Evolutionary conservation across 2,113 vertebrate species (phyloP), one percentile per base, ranked within the genome.

Genomic region (Mesitornis unicolor): DNA sequence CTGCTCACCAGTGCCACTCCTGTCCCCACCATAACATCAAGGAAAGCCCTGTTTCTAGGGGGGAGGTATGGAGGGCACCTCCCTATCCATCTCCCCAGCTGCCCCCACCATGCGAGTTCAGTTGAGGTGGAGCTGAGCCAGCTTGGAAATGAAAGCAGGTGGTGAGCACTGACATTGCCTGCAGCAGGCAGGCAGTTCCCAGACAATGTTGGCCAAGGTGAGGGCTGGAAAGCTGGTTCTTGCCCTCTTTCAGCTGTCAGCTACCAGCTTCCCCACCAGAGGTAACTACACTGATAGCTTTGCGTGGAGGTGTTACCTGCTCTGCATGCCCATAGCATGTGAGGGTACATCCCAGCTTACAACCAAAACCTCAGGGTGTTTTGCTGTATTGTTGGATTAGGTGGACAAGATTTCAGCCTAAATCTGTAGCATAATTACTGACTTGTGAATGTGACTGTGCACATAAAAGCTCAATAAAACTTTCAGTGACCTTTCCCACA

Each of bases 111-210:
- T 21, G 19, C 0, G 0, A 25, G 8, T 13, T 35, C 2, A 16
- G 2, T 13, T 0, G 2, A 70, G 35, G 9, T 20, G 28, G 25
- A 81, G 31, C 25, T 1, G 14, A 69, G 36, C 11, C 4, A 1
- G 31, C 1, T 4, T 0, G 0, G 50, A 35, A 24, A 28, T 0
- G 2, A 0, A 14, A 56, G 31, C 8, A 26, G 21, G 8, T 2
- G 1, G 16, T 3, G 13, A n/a, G 9, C 15, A 13, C 21, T 25
- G 33, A 38, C 26, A 13, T 5, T 40, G 20, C 24, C 35, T 50
- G 36, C 9, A 77, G 29, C 48, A 73, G 16, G 19, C 42, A 43
- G 16, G n/a, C 10, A 17, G 9, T 13, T 89, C 85, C 45, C 42
- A 67, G 36, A 3, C 35, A 61, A 4, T 2, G 1, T 0, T 43